phyloP scores from a whole-genome alignment of 2,888 invertebrate genomes.

The Drosophila mercatorum region DNA sequence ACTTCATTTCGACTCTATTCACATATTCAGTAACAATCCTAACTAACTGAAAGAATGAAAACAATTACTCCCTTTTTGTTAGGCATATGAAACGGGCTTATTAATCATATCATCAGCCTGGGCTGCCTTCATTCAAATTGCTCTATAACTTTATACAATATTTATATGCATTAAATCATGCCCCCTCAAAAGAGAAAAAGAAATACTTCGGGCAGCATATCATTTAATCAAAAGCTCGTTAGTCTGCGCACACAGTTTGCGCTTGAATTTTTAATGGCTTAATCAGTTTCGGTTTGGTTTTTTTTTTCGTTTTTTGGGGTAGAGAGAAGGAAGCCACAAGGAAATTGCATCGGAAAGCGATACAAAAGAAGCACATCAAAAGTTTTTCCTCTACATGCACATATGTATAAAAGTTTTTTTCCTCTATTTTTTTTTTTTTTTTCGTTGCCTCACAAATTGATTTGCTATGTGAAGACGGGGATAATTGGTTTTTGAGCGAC shows the following conservation, averaged over 20 bases:
- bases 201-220: constrained; percentile 43
- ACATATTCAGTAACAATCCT: constrained; percentile 7
- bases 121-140: constrained; percentile 18
- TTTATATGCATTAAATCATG: constrained; percentile 26
- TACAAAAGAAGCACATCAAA: constrained; percentile 60
- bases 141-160: constrained; percentile 25
- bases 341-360: constrained; percentile 61
- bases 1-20: background rate
- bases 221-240: constrained; percentile 73
- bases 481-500: constrained; percentile 55
- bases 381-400: constrained; percentile 41
- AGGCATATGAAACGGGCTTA: constrained; percentile 40
- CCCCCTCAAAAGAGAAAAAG: constrained; percentile 17
- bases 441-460: constrained; percentile 55
- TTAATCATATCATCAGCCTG: constrained; percentile 17
- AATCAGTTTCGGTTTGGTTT: constrained; percentile 56
- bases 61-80: constrained; percentile 6
- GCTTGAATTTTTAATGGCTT: constrained; percentile 72
- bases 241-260: constrained; percentile 68
- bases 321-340: constrained; percentile 44
- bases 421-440: constrained; percentile 8
- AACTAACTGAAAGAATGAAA: background rate
- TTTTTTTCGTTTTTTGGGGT: constrained; percentile 18
- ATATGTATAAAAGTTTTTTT: constrained; percentile 12
- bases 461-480: constrained; percentile 54